Base-by-base conservation (phyloP, 2,797 vertebrate species). In the Salarias fasciatus region DNA sequence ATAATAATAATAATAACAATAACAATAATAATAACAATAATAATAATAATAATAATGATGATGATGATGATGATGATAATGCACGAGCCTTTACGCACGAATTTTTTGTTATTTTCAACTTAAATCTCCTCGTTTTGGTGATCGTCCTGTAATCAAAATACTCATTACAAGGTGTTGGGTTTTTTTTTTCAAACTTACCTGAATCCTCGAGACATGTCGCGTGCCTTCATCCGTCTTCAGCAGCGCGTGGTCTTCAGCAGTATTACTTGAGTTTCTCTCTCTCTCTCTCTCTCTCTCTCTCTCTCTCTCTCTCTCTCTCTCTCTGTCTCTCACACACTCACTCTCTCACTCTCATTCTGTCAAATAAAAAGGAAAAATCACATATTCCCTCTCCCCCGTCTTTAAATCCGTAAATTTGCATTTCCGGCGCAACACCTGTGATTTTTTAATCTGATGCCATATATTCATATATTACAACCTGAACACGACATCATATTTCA, bases 161-260 rank as follows among this genome's bases (percentile, higher is more conserved):
- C 11, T 46, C 11, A 41, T 56, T 18, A 1, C 8, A 35, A 57
- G 11, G 5, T 14, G 18, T 2, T 53, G n/a, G n/a, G n/a, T 35
- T 9, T 47, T 67, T 75, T 63, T 24, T 37, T 11, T 42, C 29
- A 65, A 83, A 91, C 79, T 83, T 88, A 96, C 97, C 96, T 95
- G 93, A 72, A 87, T 89, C 87, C 77, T 67, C 10, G 84, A 92
- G 84, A 88, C 91, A 88, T 91, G 84, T 89, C 47, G 83, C 74
- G 67, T 87, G 83, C 75, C 84, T 88, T 55, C 77, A 51, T 86
- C 85, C 75, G 89, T 88, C 90, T 82, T 81, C 89, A 87, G 72
- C 85, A 63, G 85, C 82, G 90, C 90, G 88, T 87, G 75, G 84
- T 89, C 90, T 83, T 88, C 84, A 55, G 86, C 90, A 80, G 81